Evolutionary conservation across 2,797 vertebrate genomes (phyloP).

Genomic region (Smutsia temminckii): DNA sequence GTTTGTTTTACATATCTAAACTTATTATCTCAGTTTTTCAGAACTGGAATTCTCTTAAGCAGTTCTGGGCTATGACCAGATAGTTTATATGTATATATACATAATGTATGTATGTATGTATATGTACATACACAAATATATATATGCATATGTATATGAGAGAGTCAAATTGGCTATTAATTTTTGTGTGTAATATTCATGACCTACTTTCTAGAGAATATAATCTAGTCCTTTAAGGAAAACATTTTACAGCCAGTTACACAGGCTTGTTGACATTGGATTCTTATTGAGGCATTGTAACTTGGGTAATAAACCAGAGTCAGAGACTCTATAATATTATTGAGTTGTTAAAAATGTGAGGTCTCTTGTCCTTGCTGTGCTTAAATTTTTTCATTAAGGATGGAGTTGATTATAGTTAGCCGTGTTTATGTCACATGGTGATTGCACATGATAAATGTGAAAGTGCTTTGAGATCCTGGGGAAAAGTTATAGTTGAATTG

Average conservation of each 20-base stretch:
- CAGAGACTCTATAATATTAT: background rate
- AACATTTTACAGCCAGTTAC: background rate
- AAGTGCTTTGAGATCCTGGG: background rate
- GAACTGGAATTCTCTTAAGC: background rate
- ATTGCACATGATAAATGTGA: constrained; percentile 45
- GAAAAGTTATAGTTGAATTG: background rate
- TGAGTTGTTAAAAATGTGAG: constrained; percentile 14
- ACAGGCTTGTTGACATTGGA: background rate
- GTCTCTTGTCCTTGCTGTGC: background rate
- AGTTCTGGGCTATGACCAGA: background rate
- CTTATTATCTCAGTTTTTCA: background rate
- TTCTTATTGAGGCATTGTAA: background rate
- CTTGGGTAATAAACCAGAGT: background rate
- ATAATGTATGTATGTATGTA: background rate
- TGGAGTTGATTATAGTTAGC: background rate
- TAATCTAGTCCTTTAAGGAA: constrained; percentile 12
- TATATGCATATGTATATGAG: background rate
- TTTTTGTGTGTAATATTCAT: constrained; percentile 12
- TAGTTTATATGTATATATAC: background rate
- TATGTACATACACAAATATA: background rate
- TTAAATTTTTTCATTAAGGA: constrained; percentile 7
- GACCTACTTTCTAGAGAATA: background rate
- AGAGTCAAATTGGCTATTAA: background rate
- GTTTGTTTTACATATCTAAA: constrained; percentile 34
- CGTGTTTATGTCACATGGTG: background rate